Base-by-base conservation (phyloP, 2,797 vertebrate genomes). In the Fistularia tabacaria region DNA sequence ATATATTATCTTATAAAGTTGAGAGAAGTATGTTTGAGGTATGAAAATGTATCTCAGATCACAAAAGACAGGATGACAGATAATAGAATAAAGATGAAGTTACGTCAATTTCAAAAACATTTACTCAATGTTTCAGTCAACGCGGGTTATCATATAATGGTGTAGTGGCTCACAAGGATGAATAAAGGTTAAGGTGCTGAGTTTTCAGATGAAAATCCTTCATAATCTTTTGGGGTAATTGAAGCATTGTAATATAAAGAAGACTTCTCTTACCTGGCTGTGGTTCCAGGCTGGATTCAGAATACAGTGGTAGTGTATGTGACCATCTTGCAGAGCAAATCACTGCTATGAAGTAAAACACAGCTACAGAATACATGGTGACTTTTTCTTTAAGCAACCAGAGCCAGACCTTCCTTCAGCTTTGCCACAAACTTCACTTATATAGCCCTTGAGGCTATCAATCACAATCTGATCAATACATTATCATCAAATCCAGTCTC, bases 391-490 rank as follows among this genome's bases (percentile, higher is more conserved):
- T 14, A 36, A 40, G 36, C 7, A 8, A n/a, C 36, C 44, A 25
- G 25, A 25, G 25, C 40, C 12, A 6, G 43, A 45, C 14, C 13
- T 56, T 14, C 36, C 44, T 25, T 7, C n/a, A 6, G 14, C 62
- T 42, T 1, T 38, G 53, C 63, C 25, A 8, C 52, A 68, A 71
- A 69, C 78, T 78, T 82, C 59, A 63, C 85, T 88, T 93, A 89
- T 91, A 93, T 90, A 83, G 72, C 71, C 69, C 53, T 64, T 57
- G 37, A 5, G 46, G 57, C 48, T 79, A 91, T 92, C 88, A 77
- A 89, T 92, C 88, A 89, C 73, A 25, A 41, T 41, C 64, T 59
- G 88, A 90, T 91, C 90, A 75, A 92, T 93, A 90, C 78, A 77
- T 84, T 89, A 88, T 90, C 79, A 82, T 87, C 88, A 87, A 81